phyloP scores from a whole-genome alignment of 2,888 invertebrate genomes.

The Drosophila anceps region DNA sequence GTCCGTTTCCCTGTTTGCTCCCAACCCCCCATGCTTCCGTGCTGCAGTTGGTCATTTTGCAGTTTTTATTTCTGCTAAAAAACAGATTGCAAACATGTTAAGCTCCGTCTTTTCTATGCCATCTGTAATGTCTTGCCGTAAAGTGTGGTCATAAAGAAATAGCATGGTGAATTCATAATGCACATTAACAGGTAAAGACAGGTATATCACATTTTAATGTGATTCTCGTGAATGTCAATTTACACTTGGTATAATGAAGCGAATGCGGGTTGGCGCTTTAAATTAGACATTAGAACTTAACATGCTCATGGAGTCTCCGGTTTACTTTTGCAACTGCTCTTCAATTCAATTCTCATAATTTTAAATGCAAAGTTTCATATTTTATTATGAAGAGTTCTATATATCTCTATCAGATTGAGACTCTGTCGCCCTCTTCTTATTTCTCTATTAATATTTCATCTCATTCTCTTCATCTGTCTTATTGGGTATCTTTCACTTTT shows the following conservation, averaged over 20 bases:
- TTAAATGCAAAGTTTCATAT: not conserved
- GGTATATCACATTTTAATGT: not conserved
- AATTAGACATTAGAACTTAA: not conserved
- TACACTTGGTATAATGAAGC: not conserved
- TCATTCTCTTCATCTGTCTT: not conserved
- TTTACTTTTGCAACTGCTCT: not conserved
- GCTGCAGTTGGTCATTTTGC: constrained; percentile 21
- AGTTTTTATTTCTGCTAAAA: constrained; percentile 6
- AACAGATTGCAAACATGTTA: constrained; percentile 10
- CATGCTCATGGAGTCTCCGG: not conserved
- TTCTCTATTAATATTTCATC: not conserved
- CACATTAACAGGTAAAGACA: not conserved
- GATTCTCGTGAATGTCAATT: not conserved
- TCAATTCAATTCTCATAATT: not conserved
- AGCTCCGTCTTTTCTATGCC: constrained; percentile 22
- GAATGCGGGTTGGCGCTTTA: not conserved
- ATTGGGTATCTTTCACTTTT: not conserved
- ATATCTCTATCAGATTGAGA: too few relatives aligned
- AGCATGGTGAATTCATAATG: not conserved
- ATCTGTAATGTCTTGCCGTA: constrained; percentile 24
- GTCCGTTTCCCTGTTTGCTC: constrained; percentile 10
- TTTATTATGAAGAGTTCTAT: not conserved
- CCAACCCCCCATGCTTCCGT: not conserved
- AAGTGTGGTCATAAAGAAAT: not conserved
- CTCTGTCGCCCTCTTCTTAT: not conserved